Conservation (phyloP, 2,888 invertebrate species). For the Eueremaeus valkanovi region DNA sequence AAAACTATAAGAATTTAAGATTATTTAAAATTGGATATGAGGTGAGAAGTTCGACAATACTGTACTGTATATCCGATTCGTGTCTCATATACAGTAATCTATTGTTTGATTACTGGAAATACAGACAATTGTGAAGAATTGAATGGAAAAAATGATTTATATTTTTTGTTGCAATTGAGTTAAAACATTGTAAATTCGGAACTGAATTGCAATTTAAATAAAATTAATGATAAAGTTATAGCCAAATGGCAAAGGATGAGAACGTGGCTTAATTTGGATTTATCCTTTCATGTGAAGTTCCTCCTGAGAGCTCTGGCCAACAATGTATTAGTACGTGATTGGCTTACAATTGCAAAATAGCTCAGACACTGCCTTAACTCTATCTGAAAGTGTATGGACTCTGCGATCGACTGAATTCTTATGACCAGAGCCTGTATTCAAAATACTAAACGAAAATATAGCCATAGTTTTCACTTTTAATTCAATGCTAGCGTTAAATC, state of each 20-base stretch:
- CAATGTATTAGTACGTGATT: not conserved
- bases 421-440: not conserved
- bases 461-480: not conserved
- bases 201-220: not conserved
- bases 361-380: not conserved
- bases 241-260: not conserved
- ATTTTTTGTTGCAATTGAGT: too few species aligned
- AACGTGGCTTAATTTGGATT: not conserved
- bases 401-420: not conserved
- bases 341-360: not conserved
- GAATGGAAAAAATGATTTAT: too few species aligned
- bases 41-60: too few species aligned
- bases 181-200: not conserved
- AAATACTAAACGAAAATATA: not conserved
- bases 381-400: not conserved
- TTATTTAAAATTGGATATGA: too few species aligned
- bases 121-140: too few species aligned
- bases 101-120: too few species aligned
- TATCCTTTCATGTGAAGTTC: not conserved
- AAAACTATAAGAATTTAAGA: too few species aligned
- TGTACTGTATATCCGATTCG: too few species aligned
- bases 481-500: constrained; percentile 10
- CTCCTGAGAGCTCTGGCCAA: not conserved
- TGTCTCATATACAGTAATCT: too few species aligned
- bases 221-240: not conserved